phyloP scores from a whole-genome alignment of 2,888 invertebrate species.

The Philereme transversata region DNA sequence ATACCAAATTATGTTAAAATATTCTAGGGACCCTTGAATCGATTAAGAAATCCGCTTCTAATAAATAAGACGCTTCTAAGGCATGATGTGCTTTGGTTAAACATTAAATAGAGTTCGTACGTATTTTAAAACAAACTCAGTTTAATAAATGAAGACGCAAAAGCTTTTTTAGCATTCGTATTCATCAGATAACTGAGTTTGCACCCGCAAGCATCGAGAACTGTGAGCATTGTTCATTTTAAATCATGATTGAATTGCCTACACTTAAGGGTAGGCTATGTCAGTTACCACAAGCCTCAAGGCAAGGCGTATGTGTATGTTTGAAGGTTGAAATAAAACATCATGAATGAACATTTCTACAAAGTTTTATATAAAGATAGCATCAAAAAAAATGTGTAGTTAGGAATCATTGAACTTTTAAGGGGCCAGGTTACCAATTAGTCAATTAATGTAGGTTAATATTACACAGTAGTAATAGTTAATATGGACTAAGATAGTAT shows the following conservation, averaged over 20 bases:
- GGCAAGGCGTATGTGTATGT: too few relatives aligned
- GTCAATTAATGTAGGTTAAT: too few relatives aligned
- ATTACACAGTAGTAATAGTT: too few relatives aligned
- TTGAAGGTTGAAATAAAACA: too few relatives aligned
- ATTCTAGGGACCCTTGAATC: constrained; percentile 39
- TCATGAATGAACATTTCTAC: too few relatives aligned
- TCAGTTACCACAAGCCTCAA: too few relatives aligned
- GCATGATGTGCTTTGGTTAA: constrained; percentile 22
- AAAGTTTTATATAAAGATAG: too few relatives aligned
- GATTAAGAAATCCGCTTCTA: constrained; percentile 30
- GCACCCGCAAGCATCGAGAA: constrained; percentile 45
- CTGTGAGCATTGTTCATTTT: constrained; percentile 54
- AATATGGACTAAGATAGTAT: too few relatives aligned
- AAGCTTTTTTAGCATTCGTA: constrained; percentile 10
- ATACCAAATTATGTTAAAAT: constrained; percentile 40
- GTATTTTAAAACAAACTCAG: neutral
- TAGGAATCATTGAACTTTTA: too few relatives aligned
- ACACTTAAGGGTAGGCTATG: too few relatives aligned
- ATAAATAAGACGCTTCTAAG: constrained; percentile 30
- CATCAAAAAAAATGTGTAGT: too few relatives aligned
- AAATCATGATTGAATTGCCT: constrained; percentile 45
- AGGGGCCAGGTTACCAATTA: too few relatives aligned
- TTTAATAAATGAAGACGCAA: constrained; percentile 42
- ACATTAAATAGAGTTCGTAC: constrained; percentile 10
- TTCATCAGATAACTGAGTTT: constrained; percentile 49